Conservation (phyloP, 2,113 vertebrate genomes). For the Ascaphus truei region DNA sequence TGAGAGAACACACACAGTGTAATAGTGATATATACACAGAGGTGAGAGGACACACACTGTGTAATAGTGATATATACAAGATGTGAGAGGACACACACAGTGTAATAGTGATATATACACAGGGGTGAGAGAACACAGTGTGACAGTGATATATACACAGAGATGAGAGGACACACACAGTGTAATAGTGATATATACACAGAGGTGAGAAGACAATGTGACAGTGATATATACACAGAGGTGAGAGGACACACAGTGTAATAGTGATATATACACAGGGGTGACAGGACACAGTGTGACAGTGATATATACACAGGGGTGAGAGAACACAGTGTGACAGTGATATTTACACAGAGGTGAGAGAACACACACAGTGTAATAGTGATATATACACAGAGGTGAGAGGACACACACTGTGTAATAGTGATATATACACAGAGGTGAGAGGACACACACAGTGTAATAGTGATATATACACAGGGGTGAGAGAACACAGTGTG, state of each 20-base stretch:
- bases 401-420: constrained; percentile 30
- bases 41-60: no score
- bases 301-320: constrained; percentile 50
- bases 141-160: constrained; percentile 43
- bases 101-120: constrained; percentile 44
- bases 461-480: constrained; percentile 43
- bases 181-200: constrained; percentile 44
- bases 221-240: no score
- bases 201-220: constrained; percentile 54
- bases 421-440: constrained; percentile 44
- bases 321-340: constrained; percentile 29
- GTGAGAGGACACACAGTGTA: neutral
- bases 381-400: constrained; percentile 50
- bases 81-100: neutral
- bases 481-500: constrained; percentile 42
- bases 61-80: no score
- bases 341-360: constrained; percentile 54
- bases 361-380: neutral
- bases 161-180: constrained; percentile 43
- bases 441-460: constrained; percentile 43
- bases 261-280: constrained; percentile 44
- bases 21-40: constrained; percentile 44
- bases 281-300: constrained; percentile 24
- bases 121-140: constrained; percentile 41
- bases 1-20: constrained; percentile 38